Percentiles rank a stretch among this genome's conserved stretches.
Evolutionary conservation across 2,888 invertebrate genomes (phyloP).

Genomic region (Drosophila mimica): DNA sequence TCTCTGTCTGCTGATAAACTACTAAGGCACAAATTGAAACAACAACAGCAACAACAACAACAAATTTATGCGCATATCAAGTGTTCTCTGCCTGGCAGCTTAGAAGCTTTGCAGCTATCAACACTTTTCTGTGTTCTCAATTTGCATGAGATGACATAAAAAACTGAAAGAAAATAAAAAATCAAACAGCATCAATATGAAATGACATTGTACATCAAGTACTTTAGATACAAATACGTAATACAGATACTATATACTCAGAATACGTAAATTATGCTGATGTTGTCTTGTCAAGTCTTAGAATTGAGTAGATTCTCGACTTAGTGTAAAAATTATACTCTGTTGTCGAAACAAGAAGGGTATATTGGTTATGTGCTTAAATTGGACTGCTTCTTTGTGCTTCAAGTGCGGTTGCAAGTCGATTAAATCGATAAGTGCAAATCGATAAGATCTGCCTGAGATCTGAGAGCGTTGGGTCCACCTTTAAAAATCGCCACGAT

Average conservation of each 20-base stretch:
- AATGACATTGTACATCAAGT: slow-evolving; percentile 9
- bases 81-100: slow-evolving; percentile 36
- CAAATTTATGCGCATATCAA: slow-evolving; percentile 76
- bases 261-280: slow-evolving; percentile 10
- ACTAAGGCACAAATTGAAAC: not conserved
- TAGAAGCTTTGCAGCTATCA: slow-evolving; percentile 55
- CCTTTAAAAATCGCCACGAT: no score
- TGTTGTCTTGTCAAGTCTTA: not conserved
- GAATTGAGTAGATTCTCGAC: not conserved
- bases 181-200: slow-evolving; percentile 2
- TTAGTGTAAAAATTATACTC: not conserved
- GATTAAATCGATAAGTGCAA: not conserved
- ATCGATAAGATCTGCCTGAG: not conserved
- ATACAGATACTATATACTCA: not conserved
- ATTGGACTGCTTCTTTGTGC: not conserved
- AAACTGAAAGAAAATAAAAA: not conserved
- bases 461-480: no score
- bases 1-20: slow-evolving; percentile 14
- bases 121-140: slow-evolving; percentile 55
- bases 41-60: slow-evolving; percentile 6
- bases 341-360: not conserved
- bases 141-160: slow-evolving; percentile 58
- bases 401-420: not conserved
- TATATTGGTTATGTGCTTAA: not conserved
- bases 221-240: slow-evolving; percentile 16